Conservation (phyloP, 1,140 invertebrate genomes). For the Helicoverpa armigera region DNA sequence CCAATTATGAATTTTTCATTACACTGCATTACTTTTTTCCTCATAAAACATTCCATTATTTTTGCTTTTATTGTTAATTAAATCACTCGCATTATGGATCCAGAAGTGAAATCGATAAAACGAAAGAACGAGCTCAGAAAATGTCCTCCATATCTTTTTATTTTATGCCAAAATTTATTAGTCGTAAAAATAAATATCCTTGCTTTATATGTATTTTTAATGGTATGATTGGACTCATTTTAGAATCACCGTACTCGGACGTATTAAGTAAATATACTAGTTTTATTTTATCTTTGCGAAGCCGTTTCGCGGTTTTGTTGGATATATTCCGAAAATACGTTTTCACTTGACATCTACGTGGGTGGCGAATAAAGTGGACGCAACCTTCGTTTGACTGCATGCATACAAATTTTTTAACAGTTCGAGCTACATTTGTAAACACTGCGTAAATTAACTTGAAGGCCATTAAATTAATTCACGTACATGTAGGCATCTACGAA, state of each 20-base stretch:
- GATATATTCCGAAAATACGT: neutral
- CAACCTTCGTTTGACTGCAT: conserved; percentile 19
- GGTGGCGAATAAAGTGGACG: conserved; percentile 20
- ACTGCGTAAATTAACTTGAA: neutral
- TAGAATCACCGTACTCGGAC: conserved; percentile 64
- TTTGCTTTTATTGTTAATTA: conserved; percentile 74
- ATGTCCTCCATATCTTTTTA: conserved; percentile 73
- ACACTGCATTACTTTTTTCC: conserved; percentile 40
- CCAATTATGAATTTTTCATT: conserved; percentile 40
- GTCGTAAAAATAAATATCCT: conserved; percentile 70
- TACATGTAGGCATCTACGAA: neutral
- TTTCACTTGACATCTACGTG: conserved; percentile 30
- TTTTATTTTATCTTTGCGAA: conserved; percentile 26
- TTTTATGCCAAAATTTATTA: conserved; percentile 76
- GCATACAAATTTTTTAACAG: neutral
- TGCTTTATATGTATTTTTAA: conserved; percentile 73
- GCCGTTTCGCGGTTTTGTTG: conserved; percentile 20
- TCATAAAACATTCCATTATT: conserved; percentile 57
- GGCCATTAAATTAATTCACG: neutral
- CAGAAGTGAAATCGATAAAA: conserved; percentile 73
- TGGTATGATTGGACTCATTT: conserved; percentile 71
- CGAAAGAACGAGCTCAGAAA: conserved; percentile 72
- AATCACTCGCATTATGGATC: conserved; percentile 66
- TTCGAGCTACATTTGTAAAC: neutral
- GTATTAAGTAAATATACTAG: conserved; percentile 58